Evolutionary conservation across 2,113 vertebrate species (phyloP), one percentile per base, ranked within the genome.

Genomic region (Gadus chalcogrammus): DNA sequence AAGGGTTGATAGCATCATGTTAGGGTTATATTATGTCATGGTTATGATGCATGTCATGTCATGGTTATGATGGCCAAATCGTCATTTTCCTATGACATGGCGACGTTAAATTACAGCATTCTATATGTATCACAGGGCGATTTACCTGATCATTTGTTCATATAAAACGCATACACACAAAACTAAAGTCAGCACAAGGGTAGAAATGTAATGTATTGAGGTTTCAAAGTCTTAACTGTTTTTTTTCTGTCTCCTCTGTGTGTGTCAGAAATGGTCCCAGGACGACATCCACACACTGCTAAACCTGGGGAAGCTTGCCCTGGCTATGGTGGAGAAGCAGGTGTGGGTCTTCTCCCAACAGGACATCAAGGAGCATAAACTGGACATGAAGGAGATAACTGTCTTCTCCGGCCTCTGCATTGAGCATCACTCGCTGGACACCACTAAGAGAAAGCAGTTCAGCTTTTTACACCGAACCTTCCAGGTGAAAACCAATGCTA

Each of bases 381-480:
- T 93, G 78, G 16, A 73, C 0, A 1, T 87, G 8, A 64, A 13
- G 0, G 87, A 91, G 28, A 84, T 89, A 65, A 62, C 70, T 0
- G 62, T 87, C 59, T 82, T 42, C 0, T 85, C 84, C 0, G 91
- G 89, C 22, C 2, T 91, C 17, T 87, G 85, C 42, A 87, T 83
- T 0, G 91, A 92, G 71, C 73, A 90, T 35, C 65, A 63, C 2
- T 1, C 55, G 13, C 17, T 64, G 15, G 3, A 11, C 1, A 4
- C 75, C 0, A 8, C 65, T 4, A 74, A 4, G 31, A 77, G 67
- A 60, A 53, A 78, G 61, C 59, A 4, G 1, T 92, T 85, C 74
- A 82, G 82, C 28, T 93, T 92, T 13, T 55, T 87, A 11, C 88
- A 93, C 67, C 15, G 28, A 28, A 85, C 76, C 31, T 0, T 90